These are phyloP conservation scores for Rhea americana DNA, from an alignment of 2,113 vertebrate genomes.

Conservation along the genomic window DNA sequence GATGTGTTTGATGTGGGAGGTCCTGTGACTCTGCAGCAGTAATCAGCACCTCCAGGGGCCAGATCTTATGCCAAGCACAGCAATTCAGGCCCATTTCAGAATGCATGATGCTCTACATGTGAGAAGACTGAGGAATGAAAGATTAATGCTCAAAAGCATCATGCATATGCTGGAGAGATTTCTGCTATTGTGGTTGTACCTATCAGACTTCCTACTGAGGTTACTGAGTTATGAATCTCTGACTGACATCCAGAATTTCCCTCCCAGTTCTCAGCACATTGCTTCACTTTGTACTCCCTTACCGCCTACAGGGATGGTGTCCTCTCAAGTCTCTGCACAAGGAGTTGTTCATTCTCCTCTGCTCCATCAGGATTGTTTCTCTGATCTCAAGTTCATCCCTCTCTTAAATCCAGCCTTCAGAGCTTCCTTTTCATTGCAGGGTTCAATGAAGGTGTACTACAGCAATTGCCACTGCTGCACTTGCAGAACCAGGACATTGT, in stretches of 20 bases:
- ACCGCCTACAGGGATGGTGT: accelerated
- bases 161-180: not conserved
- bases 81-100: not conserved
- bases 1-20: not conserved
- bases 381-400: not conserved
- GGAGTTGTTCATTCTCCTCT: not conserved
- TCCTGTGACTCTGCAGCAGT: not conserved
- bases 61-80: not conserved
- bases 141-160: not conserved
- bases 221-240: not conserved
- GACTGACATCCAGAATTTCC: not conserved
- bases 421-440: not conserved
- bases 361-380: not conserved
- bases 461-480: not conserved
- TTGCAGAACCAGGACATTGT: not conserved
- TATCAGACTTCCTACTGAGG: not conserved
- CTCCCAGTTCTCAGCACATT: not conserved
- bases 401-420: not conserved
- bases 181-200: not conserved
- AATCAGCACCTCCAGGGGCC: accelerated
- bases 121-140: not conserved
- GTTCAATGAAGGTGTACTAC: not conserved
- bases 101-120: not conserved
- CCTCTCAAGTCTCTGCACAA: not conserved
- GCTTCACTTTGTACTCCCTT: accelerated